Base-by-base conservation (phyloP, 2,113 vertebrate genomes). In the Paradoxurus hermaphroditus region DNA sequence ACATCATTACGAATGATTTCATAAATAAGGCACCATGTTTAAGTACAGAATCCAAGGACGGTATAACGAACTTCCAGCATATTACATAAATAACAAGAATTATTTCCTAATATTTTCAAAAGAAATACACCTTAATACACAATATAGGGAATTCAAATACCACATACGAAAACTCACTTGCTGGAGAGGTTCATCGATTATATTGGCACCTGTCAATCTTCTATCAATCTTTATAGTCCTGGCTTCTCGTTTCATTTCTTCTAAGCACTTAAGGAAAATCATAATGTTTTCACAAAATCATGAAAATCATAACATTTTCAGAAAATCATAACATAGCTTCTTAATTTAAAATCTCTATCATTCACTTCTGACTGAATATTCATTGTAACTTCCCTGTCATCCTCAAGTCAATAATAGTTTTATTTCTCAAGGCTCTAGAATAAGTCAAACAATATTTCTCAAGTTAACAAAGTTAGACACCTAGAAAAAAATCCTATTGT, bases 161-260 rank as follows among this genome's bases (percentile, higher is more conserved):
- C 87, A 82, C 85, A 95, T 49, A 29, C 88, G 95, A 93, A 94
- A 98, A 97, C 97, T 97, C 96, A 99, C 99, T 99, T 99, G 99
- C 97, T 99, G 99, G 93, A 99, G 98, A 97, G 99, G 99, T 97
- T 99, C 99, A 98, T 99, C 99, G 95, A 99, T 99, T 98, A 99
- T 99, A 99, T 99, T 99, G 4, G 99, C 99, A 98, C 99, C 99
- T 0, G 99, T 99, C 95, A 99, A 98, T 97, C 99, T 99, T 98
- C 99, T 99, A 98, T 99, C 99, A 86, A 99, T 99, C 98, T 99
- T 99, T 97, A 99, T 99, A 82, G 99, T 98, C 96, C 99, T 99
- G 87, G 98, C 98, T 98, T 99, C 99, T 86, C 98, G 99, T 99
- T 99, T 99, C 99, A 99, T 99, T 98, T 99, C 99, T 98, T 99